These are phyloP conservation scores for Coptodon bakossiorum DNA, from an alignment of 2,113 vertebrate genomes.

Conservation along the genomic window DNA sequence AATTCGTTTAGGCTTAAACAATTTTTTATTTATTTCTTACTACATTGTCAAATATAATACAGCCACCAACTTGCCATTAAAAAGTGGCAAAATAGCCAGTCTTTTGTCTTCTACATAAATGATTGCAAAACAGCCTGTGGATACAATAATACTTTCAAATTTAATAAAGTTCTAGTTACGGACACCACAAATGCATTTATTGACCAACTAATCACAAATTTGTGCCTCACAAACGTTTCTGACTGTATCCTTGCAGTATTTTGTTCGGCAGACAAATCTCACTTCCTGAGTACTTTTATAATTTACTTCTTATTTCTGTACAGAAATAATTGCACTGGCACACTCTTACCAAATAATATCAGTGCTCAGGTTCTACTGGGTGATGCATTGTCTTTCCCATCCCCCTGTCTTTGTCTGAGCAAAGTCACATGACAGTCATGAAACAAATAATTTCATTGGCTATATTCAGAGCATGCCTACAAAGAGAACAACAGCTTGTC, in stretches of 20 bases:
- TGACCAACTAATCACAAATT: background rate
- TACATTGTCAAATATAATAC: background rate
- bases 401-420: constrained; percentile 31
- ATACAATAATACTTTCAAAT: background rate
- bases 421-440: constrained; percentile 19
- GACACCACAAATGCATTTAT: background rate
- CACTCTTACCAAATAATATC: background rate
- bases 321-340: background rate
- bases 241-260: background rate
- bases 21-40: background rate
- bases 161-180: background rate
- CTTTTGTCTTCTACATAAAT: background rate
- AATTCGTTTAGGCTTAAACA: background rate
- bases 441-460: constrained; percentile 49
- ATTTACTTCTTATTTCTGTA: background rate
- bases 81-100: background rate
- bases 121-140: background rate
- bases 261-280: background rate
- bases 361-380: background rate
- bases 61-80: background rate
- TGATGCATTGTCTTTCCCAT: constrained; percentile 12
- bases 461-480: constrained; percentile 52
- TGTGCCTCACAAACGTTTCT: background rate
- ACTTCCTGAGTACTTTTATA: background rate
- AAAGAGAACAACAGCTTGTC: constrained; percentile 53